Percentiles rank a stretch among this genome's conserved stretches.
phyloP scores from a whole-genome alignment of 2,888 invertebrate species.

The Odontomyia ornata region DNA sequence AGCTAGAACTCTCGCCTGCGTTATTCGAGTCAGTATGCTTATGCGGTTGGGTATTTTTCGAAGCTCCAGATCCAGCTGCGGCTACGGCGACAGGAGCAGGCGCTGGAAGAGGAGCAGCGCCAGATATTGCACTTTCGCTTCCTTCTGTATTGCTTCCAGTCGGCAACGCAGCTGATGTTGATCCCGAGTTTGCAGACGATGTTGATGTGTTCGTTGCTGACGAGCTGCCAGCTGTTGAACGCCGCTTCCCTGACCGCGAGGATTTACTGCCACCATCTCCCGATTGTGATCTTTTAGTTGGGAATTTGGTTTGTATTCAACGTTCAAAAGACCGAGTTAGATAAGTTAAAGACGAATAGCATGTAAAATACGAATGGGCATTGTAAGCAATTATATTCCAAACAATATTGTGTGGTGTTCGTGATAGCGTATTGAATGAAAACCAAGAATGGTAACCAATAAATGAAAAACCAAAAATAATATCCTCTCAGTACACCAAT shows the following conservation, averaged over 20 bases:
- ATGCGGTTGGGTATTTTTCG: slow-evolving; percentile 55
- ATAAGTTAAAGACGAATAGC: slow-evolving; percentile 47
- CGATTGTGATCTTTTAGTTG: slow-evolving; percentile 53
- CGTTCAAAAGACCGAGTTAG: slow-evolving; percentile 38
- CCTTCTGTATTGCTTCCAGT: slow-evolving; percentile 46
- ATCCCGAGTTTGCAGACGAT: slow-evolving; percentile 50
- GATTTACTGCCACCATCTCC: slow-evolving; percentile 55
- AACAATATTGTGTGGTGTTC: slow-evolving; percentile 1
- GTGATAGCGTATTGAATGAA: neutral
- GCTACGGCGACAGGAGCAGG: slow-evolving; percentile 49
- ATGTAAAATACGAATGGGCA: slow-evolving; percentile 52
- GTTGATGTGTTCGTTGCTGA: slow-evolving; percentile 47
- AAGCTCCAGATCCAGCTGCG: slow-evolving; percentile 55
- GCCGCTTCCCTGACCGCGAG: slow-evolving; percentile 60
- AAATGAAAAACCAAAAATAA: slow-evolving; percentile 12
- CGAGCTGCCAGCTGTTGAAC: slow-evolving; percentile 57
- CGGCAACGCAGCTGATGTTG: slow-evolving; percentile 48
- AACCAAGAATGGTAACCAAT: neutral
- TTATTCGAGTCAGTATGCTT: slow-evolving; percentile 20
- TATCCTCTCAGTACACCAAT: neutral
- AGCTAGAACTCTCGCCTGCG: slow-evolving; percentile 47
- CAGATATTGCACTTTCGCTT: neutral
- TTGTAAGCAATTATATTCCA: slow-evolving; percentile 45
- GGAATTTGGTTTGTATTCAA: slow-evolving; percentile 28
- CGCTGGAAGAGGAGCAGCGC: slow-evolving; percentile 8